These are phyloP conservation scores for Oplegnathus fasciatus DNA, from an alignment of 2,113 vertebrate genomes.

Conservation along the genomic window DNA sequence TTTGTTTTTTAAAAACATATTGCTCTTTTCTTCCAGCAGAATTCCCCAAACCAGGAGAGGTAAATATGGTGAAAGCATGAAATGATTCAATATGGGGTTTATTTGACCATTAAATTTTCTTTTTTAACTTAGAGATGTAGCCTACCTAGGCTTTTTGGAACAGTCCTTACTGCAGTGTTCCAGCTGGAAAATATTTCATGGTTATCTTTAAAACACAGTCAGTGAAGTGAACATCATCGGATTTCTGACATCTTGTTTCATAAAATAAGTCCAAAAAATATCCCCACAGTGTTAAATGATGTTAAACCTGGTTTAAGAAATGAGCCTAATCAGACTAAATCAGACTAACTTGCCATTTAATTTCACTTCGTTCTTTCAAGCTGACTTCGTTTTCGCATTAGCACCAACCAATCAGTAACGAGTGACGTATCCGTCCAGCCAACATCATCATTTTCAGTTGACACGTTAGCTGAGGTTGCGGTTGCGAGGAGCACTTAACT, in stretches of 20 bases:
- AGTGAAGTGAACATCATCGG: neutral
- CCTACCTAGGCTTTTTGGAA: constrained; percentile 1
- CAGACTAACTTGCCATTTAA: neutral
- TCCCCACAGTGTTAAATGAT: neutral
- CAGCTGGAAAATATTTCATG: neutral
- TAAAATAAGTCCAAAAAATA: neutral
- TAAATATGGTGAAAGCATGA: constrained; percentile 16
- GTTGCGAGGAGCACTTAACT: neutral
- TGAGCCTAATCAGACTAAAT: neutral
- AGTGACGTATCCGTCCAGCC: neutral
- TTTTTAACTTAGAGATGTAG: neutral
- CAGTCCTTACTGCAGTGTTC: neutral
- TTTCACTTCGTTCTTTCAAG: neutral
- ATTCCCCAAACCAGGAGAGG: constrained; percentile 22
- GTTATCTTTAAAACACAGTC: neutral
- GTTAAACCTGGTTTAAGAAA: neutral
- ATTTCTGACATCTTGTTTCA: neutral
- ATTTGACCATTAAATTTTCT: constrained; percentile 2
- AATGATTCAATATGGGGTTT: constrained; percentile 4
- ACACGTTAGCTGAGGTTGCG: neutral
- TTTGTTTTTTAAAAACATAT: constrained; percentile 36
- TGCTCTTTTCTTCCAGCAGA: constrained; percentile 28
- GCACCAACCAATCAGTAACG: too few relatives aligned
- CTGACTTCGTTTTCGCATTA: neutral
- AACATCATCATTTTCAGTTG: neutral